These are phyloP conservation scores for Callipepla californica DNA, from an alignment of 2,113 vertebrate species.

Conservation along the genomic window DNA sequence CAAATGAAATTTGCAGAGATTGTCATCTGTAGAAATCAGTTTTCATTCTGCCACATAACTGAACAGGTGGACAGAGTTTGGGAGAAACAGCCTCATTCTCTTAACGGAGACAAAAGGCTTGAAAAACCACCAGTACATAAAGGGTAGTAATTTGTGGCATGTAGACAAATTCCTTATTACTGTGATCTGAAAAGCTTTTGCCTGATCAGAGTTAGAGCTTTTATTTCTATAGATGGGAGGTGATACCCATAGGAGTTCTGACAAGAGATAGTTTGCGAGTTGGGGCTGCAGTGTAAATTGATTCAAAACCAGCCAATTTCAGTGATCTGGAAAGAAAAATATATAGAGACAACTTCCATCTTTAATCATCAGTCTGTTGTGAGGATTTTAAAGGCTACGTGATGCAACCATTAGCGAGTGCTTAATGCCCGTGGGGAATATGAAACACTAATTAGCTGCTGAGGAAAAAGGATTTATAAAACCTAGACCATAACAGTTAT, in stretches of 20 bases:
- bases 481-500: background rate
- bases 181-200: background rate
- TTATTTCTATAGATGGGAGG: background rate
- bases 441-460: conserved; percentile 2
- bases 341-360: background rate
- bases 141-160: background rate
- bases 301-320: background rate
- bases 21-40: background rate
- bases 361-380: background rate
- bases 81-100: background rate
- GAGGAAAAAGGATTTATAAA: background rate
- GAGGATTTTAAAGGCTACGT: background rate
- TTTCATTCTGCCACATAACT: background rate
- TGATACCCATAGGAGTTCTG: background rate
- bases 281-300: background rate
- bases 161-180: background rate
- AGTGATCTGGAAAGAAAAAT: background rate
- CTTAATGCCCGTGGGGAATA: background rate
- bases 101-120: background rate
- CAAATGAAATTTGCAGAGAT: background rate
- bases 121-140: background rate
- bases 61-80: background rate
- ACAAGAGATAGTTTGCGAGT: background rate
- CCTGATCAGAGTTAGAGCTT: background rate
- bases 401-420: background rate